Evolutionary conservation across 2,888 invertebrate genomes (phyloP).

Genomic region (Drosophila sordidula): DNA sequence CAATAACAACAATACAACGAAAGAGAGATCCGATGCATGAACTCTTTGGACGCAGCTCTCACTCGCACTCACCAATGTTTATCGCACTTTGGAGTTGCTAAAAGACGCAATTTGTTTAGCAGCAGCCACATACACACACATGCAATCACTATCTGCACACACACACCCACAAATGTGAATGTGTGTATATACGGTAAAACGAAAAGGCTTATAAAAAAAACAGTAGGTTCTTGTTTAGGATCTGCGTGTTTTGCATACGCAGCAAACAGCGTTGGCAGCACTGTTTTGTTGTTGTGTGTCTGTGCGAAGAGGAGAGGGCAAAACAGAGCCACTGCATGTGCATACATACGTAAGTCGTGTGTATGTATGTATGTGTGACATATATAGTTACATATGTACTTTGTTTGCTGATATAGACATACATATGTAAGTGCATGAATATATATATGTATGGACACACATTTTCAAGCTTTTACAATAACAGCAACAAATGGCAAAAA

Average conservation of each 20-base stretch:
- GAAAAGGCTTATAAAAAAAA: slow-evolving; percentile 19
- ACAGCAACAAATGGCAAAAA: slow-evolving; percentile 22
- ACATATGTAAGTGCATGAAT: slow-evolving; percentile 7
- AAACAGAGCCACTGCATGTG: slow-evolving; percentile 22
- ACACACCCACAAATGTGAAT: slow-evolving; percentile 1
- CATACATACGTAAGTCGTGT: slow-evolving; percentile 13
- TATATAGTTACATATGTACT: slow-evolving; percentile 17
- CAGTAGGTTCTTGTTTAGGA: slow-evolving; percentile 16
- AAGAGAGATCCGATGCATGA: slow-evolving; percentile 54
- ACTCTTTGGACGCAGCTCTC: slow-evolving; percentile 30
- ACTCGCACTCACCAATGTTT: slow-evolving; percentile 35
- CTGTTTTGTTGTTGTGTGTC: slow-evolving; percentile 10
- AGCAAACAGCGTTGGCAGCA: slow-evolving; percentile 40
- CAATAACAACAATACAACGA: slow-evolving; percentile 24
- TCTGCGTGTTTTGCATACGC: slow-evolving; percentile 25
- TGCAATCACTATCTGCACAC: slow-evolving; percentile 6
- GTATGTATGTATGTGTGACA: background rate
- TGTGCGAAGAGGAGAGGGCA: slow-evolving; percentile 10
- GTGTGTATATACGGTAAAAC: slow-evolving; percentile 4
- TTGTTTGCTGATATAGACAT: slow-evolving; percentile 16
- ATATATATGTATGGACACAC: slow-evolving; percentile 9
- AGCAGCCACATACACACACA: slow-evolving; percentile 16
- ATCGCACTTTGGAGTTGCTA: slow-evolving; percentile 45
- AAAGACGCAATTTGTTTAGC: slow-evolving; percentile 57
- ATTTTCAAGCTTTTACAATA: slow-evolving; percentile 1